Base-by-base conservation (phyloP, 2,113 vertebrate species). In the Synchiropus splendidus region DNA sequence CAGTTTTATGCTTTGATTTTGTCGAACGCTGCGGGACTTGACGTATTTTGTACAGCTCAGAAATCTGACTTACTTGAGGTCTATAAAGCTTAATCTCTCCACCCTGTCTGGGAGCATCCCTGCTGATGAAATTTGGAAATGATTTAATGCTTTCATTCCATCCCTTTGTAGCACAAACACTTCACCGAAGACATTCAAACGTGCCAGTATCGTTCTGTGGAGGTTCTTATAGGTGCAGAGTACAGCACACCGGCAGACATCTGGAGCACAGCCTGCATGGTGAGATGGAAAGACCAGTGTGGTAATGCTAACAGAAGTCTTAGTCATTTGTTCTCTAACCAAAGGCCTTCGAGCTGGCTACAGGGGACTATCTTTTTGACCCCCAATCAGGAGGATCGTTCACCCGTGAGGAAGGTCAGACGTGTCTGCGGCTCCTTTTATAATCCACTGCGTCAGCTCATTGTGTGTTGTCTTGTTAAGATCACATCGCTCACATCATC, bases 141-240 rank as follows among this genome's bases (percentile, higher is more conserved):
- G 21, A 27, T 27, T 27, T 4, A 27, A 27, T 8, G 21, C 10
- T 48, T 6, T 67, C 34, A 41, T 38, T 14, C n/a, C n/a, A n/a
- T n/a, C n/a, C n/a, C n/a, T n/a, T n/a, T n/a, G n/a, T n/a, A 96
- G 92, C 86, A 94, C 74, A 92, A 92, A 69, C 92, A 96, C 79
- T 96, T 96, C 76, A 91, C 88, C 5, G 90, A 95, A 73, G 92
- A 95, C 64, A 96, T 96, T 74, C 92, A 95, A 84, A 96, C 92
- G 0, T 90, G 91, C 51, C 92, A 96, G 69, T 96, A 96, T 43
- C 87, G 92, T 72, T 92, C 90, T 51, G 89, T 92, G 67, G 92
- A 95, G 74, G 92, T 93, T 61, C 86, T 96, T 59, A 92, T 95
- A 63, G 92, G 92, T 39, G 88, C 90, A 6, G 88, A 89, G 42